Evolutionary conservation across 2,888 invertebrate species (phyloP), one percentile per base, ranked within the genome.

Genomic region (Notodonta dromedarius): DNA sequence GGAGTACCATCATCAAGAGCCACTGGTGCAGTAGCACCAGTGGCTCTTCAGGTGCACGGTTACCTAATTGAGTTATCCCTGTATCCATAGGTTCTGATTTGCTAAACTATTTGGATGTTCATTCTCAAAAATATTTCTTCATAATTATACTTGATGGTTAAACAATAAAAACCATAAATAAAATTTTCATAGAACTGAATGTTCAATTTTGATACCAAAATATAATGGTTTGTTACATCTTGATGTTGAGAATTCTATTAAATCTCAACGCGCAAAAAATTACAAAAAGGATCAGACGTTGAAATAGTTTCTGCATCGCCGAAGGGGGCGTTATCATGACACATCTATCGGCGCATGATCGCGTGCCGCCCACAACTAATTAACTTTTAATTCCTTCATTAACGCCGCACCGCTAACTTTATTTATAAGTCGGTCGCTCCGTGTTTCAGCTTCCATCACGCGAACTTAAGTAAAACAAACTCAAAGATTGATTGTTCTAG

Each of bases 351-450:
- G 46, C 56, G 53, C 44, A 55, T 57, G 58, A 51, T 59, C 56
- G 53, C 50, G 56, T 57, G 59, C 48, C 35, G 40, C 53, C 40
- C 53, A 59, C 44, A 60, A 58, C 71, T 73, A 66, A 63, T 64
- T 67, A 69, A 57, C 53, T 69, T 70, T 69, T 60, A 69, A 69
- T 63, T 63, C 56, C 55, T 62, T 71, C 59, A 65, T 68, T 61
- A 66, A 59, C 66, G 62, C 50, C 35, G 39, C 54, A n/a, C 67
- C 59, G 55, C 60, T 52, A 51, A 40, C 56, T 60, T 48, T 58
- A 56, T 50, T 57, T 62, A 57, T 56, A 42, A 57, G 54, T 54
- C 54, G 39, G 39, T 8, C 32, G 52, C 54, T 11, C 14, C 12
- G n/a, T 54, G 54, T 35, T 14, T 35, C 13, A 39, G 39, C 54